Evolutionary conservation across 1,140 invertebrate species (phyloP).

Genomic region (Meteorus sp.): DNA sequence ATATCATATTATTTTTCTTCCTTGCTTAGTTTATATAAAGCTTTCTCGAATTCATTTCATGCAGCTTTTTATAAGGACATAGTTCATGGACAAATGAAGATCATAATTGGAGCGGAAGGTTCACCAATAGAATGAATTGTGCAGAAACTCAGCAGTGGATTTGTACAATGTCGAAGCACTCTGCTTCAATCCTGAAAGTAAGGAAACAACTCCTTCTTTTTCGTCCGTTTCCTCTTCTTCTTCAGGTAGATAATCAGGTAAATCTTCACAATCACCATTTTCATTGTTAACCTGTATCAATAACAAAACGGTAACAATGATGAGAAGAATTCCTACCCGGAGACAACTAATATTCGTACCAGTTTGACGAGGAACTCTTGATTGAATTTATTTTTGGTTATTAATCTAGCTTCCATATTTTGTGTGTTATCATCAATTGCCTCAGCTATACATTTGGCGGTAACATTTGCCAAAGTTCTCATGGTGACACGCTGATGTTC

Average conservation of each 20-base stretch:
- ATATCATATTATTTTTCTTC: no score
- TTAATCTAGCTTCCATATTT: slow-evolving; percentile 55
- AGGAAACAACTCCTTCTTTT: slow-evolving; percentile 55
- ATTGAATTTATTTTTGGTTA: slow-evolving; percentile 58
- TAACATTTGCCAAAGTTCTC: slow-evolving; percentile 53
- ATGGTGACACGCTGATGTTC: slow-evolving; percentile 58
- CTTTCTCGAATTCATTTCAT: no score
- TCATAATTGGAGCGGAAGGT: no score
- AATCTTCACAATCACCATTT: slow-evolving; percentile 46
- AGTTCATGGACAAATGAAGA: no score
- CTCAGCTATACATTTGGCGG: slow-evolving; percentile 55
- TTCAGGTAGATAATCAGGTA: slow-evolving; percentile 57
- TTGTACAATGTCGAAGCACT: slow-evolving; percentile 57
- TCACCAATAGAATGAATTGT: slow-evolving; percentile 59
- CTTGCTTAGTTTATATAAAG: no score
- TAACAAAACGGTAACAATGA: slow-evolving; percentile 6
- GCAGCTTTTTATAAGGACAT: no score
- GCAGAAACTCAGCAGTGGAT: slow-evolving; percentile 55
- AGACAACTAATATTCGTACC: slow-evolving; percentile 33
- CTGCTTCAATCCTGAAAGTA: slow-evolving; percentile 55
- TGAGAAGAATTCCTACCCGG: background rate
- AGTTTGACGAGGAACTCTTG: slow-evolving; percentile 57
- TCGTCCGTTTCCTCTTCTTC: slow-evolving; percentile 52
- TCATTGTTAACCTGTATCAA: slow-evolving; percentile 43
- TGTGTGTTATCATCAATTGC: slow-evolving; percentile 52